Percentiles rank a stretch among this genome's conserved stretches.
phyloP scores from a whole-genome alignment of 2,888 invertebrate species.

The Caenorhabditis becei region DNA sequence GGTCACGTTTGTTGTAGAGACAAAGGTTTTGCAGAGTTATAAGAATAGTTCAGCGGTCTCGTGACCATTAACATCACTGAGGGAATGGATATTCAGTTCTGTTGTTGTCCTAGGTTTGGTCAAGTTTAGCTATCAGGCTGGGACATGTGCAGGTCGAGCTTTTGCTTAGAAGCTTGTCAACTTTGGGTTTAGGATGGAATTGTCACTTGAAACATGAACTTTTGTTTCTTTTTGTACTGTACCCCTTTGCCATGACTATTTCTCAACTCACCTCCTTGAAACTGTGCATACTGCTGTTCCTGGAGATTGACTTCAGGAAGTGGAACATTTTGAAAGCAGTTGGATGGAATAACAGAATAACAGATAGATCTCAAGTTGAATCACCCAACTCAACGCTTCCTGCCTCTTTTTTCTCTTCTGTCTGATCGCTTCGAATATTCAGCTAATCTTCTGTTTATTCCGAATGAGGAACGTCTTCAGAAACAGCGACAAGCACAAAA shows the following conservation, averaged over 20 bases:
- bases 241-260: neutral
- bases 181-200: no score
- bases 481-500: conserved; percentile 6
- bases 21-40: no score
- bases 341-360: neutral
- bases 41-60: no score
- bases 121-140: no score
- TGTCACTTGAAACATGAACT: no score
- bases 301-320: conserved; percentile 38
- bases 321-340: conserved; percentile 53
- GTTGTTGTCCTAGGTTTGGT: no score
- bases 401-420: neutral
- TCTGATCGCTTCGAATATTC: conserved; percentile 6
- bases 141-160: no score
- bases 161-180: no score
- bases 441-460: conserved; percentile 20
- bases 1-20: no score
- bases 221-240: no score
- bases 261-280: conserved; percentile 43
- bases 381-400: neutral
- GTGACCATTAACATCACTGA: no score
- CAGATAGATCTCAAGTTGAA: neutral
- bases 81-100: no score
- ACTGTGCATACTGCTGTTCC: conserved; percentile 54
- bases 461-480: neutral